Evolutionary conservation across 2,888 invertebrate species (phyloP), one percentile per base, ranked within the genome.

Genomic region (Tholera decimalis): DNA sequence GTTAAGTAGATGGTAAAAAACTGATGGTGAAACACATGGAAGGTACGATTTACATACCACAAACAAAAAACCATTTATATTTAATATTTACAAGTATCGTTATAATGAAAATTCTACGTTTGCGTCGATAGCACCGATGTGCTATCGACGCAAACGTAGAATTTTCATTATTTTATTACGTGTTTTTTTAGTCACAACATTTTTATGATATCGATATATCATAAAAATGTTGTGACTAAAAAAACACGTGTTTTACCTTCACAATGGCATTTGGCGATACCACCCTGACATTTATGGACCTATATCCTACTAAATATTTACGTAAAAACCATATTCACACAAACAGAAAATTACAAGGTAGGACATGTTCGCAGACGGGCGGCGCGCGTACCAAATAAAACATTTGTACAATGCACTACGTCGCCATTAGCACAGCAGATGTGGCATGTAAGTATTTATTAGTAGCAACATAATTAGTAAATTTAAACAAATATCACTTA

Each of bases 401-500:
- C 89, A 90, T 89, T 87, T 85, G 84, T 84, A 90, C 88, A 92
- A 88, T 89, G 84, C 89, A 87, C 82, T 84, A 83, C 85, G 80
- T 75, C 79, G 71, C 85, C 89, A 92, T 91, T 92, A 90, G 75
- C 81, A 78, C 86, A 88, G 90, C 95, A 95, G 94, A 95, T 94
- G 95, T 91, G 90, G 90, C 88, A 87, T 90, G 88, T 88, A 93
- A 91, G 90, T 92, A 93, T 92, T 91, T 92, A 94, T 95, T 94
- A 94, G 91, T 80, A 89, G 89, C 85, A 84, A 87, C 87, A 85
- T 94, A 94, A 95, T 94, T 93, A 93, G 92, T 91, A 90, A 93
- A 93, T 93, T 91, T 91, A 90, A 93, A 93, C 95, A 95, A 95
- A 95, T 93, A 94, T 92, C 89, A 92, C 89, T 91, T 92, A 90